Conservation (phyloP, 2,888 invertebrate species). For the Meliscaeva auricollis region DNA sequence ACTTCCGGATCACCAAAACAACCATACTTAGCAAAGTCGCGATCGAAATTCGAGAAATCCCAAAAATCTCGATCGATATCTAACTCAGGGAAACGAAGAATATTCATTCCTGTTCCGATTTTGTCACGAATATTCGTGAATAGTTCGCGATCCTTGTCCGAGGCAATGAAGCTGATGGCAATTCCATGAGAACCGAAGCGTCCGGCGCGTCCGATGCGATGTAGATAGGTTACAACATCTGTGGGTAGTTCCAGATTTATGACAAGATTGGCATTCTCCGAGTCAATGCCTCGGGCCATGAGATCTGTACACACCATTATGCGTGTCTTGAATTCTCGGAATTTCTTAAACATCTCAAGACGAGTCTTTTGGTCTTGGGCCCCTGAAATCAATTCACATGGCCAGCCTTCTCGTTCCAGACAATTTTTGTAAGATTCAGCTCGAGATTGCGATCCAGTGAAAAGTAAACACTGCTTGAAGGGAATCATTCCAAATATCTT, state of each 20-base stretch:
- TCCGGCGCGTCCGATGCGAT: conserved; percentile 97
- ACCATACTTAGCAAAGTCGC: conserved; percentile 77
- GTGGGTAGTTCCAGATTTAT: conserved; percentile 95
- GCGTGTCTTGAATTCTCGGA: conserved; percentile 92
- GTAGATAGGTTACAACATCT: conserved; percentile 93
- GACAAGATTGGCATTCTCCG: conserved; percentile 95
- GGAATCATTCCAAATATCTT: conserved; percentile 89
- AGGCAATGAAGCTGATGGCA: conserved; percentile 90
- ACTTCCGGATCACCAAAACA: conserved; percentile 71
- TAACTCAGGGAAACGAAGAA: conserved; percentile 84
- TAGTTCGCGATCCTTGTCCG: conserved; percentile 87
- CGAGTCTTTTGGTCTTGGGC: conserved; percentile 92
- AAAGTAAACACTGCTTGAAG: conserved; percentile 96
- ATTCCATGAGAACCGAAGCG: conserved; percentile 95
- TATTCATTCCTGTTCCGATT: conserved; percentile 85
- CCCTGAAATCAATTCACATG: conserved; percentile 91
- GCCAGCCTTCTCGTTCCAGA: conserved; percentile 90
- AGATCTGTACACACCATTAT: conserved; percentile 96
- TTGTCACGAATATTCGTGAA: conserved; percentile 86
- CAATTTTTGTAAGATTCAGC: conserved; percentile 91
- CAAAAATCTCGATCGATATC: conserved; percentile 78
- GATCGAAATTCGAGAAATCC: conserved; percentile 79
- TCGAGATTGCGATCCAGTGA: conserved; percentile 94
- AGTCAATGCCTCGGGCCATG: conserved; percentile 97
- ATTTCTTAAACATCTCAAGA: conserved; percentile 89